phyloP scores from a whole-genome alignment of 2,888 invertebrate genomes.

The Xylocampa areola region DNA sequence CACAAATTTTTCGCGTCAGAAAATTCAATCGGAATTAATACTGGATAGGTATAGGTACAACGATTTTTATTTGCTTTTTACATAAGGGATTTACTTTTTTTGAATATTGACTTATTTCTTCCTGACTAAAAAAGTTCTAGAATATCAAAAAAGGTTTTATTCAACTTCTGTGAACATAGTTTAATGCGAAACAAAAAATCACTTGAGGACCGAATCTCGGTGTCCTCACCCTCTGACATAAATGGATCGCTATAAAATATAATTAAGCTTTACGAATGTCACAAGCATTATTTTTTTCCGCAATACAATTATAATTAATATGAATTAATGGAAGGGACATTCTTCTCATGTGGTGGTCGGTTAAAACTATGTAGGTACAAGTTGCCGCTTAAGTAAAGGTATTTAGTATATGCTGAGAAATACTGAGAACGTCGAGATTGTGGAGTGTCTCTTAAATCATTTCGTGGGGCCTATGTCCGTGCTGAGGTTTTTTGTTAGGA shows the following conservation, averaged over 20 bases:
- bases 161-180: too few relatives aligned
- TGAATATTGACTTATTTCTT: too few relatives aligned
- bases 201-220: neutral
- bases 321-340: constrained; percentile 28
- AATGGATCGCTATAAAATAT: constrained; percentile 19
- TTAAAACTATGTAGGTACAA: constrained; percentile 22
- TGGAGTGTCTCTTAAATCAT: neutral
- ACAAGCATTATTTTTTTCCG: constrained; percentile 15
- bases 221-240: constrained; percentile 10
- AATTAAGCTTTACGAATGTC: constrained; percentile 17
- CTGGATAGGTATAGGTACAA: too few relatives aligned
- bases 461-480: constrained; percentile 24
- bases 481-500: constrained; percentile 18
- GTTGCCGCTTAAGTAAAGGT: constrained; percentile 17
- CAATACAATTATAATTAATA: constrained; percentile 29
- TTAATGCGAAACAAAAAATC: neutral
- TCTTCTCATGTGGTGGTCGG: constrained; percentile 5
- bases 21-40: too few relatives aligned
- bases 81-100: too few relatives aligned
- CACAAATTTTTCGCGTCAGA: too few relatives aligned
- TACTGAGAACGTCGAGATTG: constrained; percentile 29
- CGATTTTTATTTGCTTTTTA: too few relatives aligned
- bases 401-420: constrained; percentile 21
- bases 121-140: too few relatives aligned
- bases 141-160: too few relatives aligned